Conservation (phyloP, 2,113 vertebrate species). For the Anser cygnoides region DNA sequence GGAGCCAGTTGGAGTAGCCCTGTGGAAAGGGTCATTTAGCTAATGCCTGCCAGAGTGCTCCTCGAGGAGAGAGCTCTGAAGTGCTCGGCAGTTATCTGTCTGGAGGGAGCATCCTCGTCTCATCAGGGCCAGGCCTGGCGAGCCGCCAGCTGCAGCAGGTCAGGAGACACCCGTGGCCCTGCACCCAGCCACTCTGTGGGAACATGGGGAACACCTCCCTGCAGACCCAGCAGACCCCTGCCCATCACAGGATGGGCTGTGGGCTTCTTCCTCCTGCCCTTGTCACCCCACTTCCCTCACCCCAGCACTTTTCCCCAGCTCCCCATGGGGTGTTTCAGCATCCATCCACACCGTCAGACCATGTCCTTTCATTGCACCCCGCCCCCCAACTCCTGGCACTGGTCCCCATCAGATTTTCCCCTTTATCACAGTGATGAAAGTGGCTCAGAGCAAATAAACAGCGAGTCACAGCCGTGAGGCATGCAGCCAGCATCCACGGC, state of each 20-base stretch:
- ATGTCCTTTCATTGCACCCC: rapidly evolving
- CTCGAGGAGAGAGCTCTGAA: slow-evolving; percentile 45
- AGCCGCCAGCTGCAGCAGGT: not conserved
- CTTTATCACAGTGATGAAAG: not conserved
- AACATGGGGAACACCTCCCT: not conserved
- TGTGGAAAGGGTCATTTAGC: slow-evolving; percentile 16
- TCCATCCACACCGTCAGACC: rapidly evolving
- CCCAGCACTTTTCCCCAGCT: not conserved
- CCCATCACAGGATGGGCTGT: not conserved
- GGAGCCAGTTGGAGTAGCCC: not conserved
- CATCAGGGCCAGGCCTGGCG: not conserved
- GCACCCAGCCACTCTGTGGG: not conserved
- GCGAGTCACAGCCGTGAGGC: rapidly evolving
- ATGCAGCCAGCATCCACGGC: not conserved
- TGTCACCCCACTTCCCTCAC: not conserved
- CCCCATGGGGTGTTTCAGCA: not conserved
- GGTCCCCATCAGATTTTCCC: not conserved
- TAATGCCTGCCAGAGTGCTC: slow-evolving; percentile 29
- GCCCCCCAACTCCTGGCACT: not conserved
- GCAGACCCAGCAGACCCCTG: not conserved
- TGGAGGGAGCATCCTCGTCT: slow-evolving; percentile 5
- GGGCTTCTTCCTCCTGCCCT: not conserved
- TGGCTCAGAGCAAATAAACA: not conserved
- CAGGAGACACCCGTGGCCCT: rapidly evolving
- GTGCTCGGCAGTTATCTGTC: slow-evolving; percentile 13